phyloP scores from a whole-genome alignment of 1,140 invertebrate genomes.

The Onthophagus taurus region DNA sequence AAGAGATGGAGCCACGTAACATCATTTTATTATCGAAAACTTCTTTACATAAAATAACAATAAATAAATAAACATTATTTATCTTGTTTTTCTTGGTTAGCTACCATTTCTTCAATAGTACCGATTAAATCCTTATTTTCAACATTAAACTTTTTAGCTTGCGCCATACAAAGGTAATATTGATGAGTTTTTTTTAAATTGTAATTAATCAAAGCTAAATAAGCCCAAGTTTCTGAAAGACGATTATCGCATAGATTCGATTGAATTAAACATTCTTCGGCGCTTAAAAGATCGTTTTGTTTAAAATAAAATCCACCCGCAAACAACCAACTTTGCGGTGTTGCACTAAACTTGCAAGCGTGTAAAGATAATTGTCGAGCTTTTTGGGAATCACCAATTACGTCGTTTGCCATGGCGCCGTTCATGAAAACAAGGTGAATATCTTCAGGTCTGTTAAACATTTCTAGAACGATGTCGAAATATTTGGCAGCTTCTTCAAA shows the following conservation, averaged over 20 bases:
- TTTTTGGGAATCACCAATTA: slow-evolving; percentile 20
- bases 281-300: slow-evolving; percentile 28
- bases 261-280: slow-evolving; percentile 32
- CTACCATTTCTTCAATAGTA: too few relatives aligned
- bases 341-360: slow-evolving; percentile 29
- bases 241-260: slow-evolving; percentile 30
- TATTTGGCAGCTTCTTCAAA: slow-evolving; percentile 23
- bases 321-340: slow-evolving; percentile 30
- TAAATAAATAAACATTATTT: too few relatives aligned
- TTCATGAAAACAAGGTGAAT: slow-evolving; percentile 28
- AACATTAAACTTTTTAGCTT: slow-evolving; percentile 30
- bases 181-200: slow-evolving; percentile 24
- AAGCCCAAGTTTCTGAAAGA: slow-evolving; percentile 29
- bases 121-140: too few relatives aligned
- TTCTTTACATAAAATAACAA: too few relatives aligned
- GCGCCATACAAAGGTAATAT: slow-evolving; percentile 29
- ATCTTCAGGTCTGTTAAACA: slow-evolving; percentile 27
- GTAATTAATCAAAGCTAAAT: slow-evolving; percentile 31
- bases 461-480: slow-evolving; percentile 24
- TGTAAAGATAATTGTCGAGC: slow-evolving; percentile 27
- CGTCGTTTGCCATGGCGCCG: slow-evolving; percentile 18
- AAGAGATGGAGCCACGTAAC: too few relatives aligned
- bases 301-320: slow-evolving; percentile 27
- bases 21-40: too few relatives aligned
- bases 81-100: too few relatives aligned